These are phyloP conservation scores for Ophthalmolycus amberensis DNA, from an alignment of 2,113 vertebrate genomes.

Conservation along the genomic window DNA sequence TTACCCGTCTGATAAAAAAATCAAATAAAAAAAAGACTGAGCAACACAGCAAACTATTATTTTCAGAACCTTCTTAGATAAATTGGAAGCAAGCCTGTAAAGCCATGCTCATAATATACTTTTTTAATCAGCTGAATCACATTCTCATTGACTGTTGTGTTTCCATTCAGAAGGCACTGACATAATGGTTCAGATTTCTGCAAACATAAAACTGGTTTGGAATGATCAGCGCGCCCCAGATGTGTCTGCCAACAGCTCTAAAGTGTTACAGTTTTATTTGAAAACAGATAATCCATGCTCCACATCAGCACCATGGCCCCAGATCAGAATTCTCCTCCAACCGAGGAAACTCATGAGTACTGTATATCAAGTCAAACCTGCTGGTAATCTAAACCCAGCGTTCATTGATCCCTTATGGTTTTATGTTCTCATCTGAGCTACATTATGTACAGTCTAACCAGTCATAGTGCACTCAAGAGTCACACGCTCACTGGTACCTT, in stretches of 20 bases:
- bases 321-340: neutral
- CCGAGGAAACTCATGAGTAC: neutral
- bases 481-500: neutral
- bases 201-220: neutral
- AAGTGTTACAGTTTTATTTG: neutral
- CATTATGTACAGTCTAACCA: neutral
- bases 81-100: neutral
- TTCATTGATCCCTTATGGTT: neutral
- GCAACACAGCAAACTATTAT: neutral
- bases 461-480: neutral
- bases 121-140: neutral
- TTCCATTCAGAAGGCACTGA: neutral
- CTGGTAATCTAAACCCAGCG: neutral
- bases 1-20: conserved; percentile 69
- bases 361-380: neutral
- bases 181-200: neutral
- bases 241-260: neutral
- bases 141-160: neutral
- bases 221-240: neutral
- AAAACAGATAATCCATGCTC: neutral
- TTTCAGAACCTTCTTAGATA: neutral
- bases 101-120: neutral
- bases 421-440: neutral
- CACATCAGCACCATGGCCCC: neutral
- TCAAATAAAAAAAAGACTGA: neutral